Evolutionary conservation across 2,797 vertebrate species (phyloP).

Genomic region (Peromyscus nudipes): DNA sequence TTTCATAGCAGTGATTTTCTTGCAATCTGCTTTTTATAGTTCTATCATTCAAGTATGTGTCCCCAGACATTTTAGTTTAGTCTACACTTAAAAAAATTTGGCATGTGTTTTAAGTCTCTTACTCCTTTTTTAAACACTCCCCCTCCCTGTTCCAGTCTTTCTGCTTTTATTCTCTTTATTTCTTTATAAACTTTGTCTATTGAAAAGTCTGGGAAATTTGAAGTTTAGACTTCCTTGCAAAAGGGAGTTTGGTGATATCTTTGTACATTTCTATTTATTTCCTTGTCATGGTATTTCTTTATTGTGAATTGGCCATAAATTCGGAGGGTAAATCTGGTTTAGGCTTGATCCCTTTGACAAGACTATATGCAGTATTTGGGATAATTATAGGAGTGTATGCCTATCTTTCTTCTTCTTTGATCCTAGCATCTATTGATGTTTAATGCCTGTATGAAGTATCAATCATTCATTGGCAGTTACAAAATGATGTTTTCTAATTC

Average conservation of each 20-base stretch:
- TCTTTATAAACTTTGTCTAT: neutral
- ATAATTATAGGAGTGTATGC: neutral
- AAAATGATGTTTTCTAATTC: conserved; percentile 32
- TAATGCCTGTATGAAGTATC: neutral
- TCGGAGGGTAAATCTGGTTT: neutral
- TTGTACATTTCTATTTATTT: neutral
- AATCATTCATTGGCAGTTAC: neutral
- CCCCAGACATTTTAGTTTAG: neutral
- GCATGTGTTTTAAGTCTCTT: conserved; percentile 30
- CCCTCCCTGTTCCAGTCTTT: neutral
- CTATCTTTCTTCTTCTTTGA: conserved; percentile 30
- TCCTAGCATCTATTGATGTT: neutral
- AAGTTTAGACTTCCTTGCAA: neutral
- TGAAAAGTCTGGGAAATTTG: conserved; percentile 9
- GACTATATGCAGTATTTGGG: neutral
- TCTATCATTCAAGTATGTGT: conserved; percentile 34
- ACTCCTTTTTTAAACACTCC: neutral
- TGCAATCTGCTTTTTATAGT: conserved; percentile 32
- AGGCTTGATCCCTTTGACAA: conserved; percentile 10
- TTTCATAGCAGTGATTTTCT: conserved; percentile 41
- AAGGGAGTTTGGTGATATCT: neutral
- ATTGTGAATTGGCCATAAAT: conserved; percentile 34
- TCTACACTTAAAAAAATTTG: conserved; percentile 11
- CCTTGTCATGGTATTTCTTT: conserved; percentile 34
- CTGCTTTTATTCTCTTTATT: neutral